Percentiles rank a stretch among this genome's conserved stretches.
Evolutionary conservation across 2,797 vertebrate genomes (phyloP).

Genomic region (Chiloscyllium punctatum): DNA sequence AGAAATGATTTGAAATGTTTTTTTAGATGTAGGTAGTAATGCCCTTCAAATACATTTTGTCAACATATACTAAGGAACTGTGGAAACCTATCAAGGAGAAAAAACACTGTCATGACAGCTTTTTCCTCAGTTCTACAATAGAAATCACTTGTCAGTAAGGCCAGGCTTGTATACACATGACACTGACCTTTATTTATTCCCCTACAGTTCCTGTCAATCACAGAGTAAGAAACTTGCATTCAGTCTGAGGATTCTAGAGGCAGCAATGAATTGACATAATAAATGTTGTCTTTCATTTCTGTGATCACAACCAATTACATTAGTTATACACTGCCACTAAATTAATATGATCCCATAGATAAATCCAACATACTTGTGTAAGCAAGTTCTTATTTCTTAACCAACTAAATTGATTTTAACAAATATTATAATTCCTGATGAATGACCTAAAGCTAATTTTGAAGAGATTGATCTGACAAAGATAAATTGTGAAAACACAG

Average conservation of each 20-base stretch:
- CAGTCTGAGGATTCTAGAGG: not conserved
- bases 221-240: not conserved
- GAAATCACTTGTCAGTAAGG: slow-evolving; percentile 13
- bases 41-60: not conserved
- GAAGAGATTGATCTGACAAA: not conserved
- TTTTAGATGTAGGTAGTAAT: not conserved
- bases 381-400: not conserved
- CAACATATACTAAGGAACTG: too few relatives aligned
- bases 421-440: not conserved
- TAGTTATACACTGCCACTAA: not conserved
- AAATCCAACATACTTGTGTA: not conserved
- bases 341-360: not conserved
- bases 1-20: not conserved
- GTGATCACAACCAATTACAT: not conserved
- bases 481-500: not conserved
- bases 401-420: not conserved
- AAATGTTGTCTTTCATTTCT: not conserved
- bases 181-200: not conserved
- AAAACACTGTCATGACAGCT: not conserved
- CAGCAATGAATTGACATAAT: not conserved
- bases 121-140: not conserved
- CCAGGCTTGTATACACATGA: not conserved
- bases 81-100: not conserved
- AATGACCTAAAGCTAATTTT: not conserved
- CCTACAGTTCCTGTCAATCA: not conserved